A percentile compares a stretch with the other conserved stretches of the same genome.
phyloP scores from a whole-genome alignment of 2,113 vertebrate genomes.

The Pteruthius melanotis region DNA sequence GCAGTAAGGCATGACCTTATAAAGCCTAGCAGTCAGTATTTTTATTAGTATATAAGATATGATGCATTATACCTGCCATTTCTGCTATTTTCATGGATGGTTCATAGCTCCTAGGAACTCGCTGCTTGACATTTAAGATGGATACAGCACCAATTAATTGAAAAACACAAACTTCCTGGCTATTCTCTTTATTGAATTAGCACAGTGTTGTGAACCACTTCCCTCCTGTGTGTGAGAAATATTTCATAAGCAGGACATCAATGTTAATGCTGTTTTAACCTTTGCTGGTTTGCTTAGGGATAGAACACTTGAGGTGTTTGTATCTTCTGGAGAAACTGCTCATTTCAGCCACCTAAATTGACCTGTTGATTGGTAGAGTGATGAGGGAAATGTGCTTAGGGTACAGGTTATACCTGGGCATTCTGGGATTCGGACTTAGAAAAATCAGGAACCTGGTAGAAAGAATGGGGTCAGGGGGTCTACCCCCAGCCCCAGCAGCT shows the following conservation, averaged over 20 bases:
- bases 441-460: background rate
- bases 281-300: constrained; percentile 26
- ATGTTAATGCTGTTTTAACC: constrained; percentile 41
- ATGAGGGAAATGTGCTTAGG: background rate
- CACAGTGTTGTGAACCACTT: constrained; percentile 23
- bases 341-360: background rate
- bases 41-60: constrained; percentile 31
- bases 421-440: background rate
- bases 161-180: constrained; percentile 13
- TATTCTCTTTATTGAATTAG: constrained; percentile 54
- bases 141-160: constrained; percentile 12
- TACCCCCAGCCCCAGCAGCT: background rate
- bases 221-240: background rate
- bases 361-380: background rate
- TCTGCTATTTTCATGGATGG: background rate
- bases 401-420: background rate
- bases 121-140: constrained; percentile 14
- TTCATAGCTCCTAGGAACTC: background rate
- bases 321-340: background rate
- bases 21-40: constrained; percentile 9
- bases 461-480: background rate
- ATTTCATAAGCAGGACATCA: background rate
- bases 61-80: constrained; percentile 33
- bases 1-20: constrained; percentile 20
- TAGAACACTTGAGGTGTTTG: background rate